These are phyloP conservation scores for Nomada lathburiana DNA, from an alignment of 2,888 invertebrate species.

Conservation along the genomic window DNA sequence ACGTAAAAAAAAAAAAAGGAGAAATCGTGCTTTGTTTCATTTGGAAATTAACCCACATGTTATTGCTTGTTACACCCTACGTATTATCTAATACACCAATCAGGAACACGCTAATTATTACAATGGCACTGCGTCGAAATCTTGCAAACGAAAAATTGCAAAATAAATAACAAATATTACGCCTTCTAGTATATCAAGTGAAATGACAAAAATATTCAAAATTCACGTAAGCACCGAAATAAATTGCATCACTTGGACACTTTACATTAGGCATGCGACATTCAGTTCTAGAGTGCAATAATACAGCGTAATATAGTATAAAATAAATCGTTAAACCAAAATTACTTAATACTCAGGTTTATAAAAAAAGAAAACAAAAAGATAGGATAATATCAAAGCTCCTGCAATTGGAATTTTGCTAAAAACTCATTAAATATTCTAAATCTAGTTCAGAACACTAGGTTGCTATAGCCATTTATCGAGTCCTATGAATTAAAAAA, in stretches of 20 bases:
- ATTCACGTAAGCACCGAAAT: conserved; percentile 61
- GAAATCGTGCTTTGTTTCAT: conserved; percentile 52
- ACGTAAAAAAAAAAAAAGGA: conserved; percentile 27
- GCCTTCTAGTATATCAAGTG: conserved; percentile 8
- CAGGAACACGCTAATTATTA: conserved; percentile 38
- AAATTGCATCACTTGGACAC: conserved; percentile 57
- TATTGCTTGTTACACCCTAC: conserved; percentile 14
- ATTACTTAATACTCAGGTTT: conserved; percentile 8
- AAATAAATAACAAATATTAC: conserved; percentile 15
- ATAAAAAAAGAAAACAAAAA: conserved; percentile 10
- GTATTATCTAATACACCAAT: conserved; percentile 25
- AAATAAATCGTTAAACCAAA: conserved; percentile 55
- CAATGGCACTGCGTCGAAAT: conserved; percentile 29
- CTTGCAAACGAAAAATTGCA: conserved; percentile 35
- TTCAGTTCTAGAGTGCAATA: conserved; percentile 62
- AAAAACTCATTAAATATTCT: not conserved
- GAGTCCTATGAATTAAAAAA: conserved; percentile 3
- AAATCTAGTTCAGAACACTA: conserved; percentile 3
- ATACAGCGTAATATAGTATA: conserved; percentile 51
- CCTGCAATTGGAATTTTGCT: conserved; percentile 10
- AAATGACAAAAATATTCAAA: conserved; percentile 44
- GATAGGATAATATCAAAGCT: conserved; percentile 2
- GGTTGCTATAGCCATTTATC: conserved; percentile 6
- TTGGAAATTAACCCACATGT: conserved; percentile 18
- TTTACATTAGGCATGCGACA: conserved; percentile 69